These are phyloP conservation scores for Yasuhikotakia modesta DNA, from an alignment of 2,797 vertebrate genomes.

Conservation along the genomic window DNA sequence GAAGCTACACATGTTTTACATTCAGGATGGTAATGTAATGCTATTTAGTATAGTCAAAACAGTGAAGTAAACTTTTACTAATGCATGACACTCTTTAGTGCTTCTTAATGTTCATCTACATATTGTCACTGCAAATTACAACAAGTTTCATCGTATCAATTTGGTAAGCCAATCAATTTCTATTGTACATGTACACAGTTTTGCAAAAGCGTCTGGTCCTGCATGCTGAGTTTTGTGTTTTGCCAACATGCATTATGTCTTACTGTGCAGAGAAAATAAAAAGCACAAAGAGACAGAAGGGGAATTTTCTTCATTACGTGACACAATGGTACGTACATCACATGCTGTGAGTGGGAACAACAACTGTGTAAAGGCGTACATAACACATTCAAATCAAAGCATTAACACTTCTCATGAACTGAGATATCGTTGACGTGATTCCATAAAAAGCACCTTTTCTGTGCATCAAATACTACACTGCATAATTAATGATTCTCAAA, in stretches of 20 bases:
- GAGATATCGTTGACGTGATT: neutral
- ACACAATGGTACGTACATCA: conserved; percentile 1
- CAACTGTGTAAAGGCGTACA: neutral
- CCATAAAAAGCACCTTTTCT: neutral
- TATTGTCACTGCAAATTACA: neutral
- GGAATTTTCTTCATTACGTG: neutral
- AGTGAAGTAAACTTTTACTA: neutral
- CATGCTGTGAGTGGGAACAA: conserved; percentile 3
- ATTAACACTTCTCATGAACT: neutral
- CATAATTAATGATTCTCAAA: conserved; percentile 28
- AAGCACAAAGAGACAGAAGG: neutral
- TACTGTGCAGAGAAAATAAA: neutral
- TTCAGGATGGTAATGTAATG: too few relatives aligned
- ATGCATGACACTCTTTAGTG: neutral
- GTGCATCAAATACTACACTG: conserved; percentile 25
- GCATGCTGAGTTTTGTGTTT: neutral
- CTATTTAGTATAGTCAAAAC: too few relatives aligned
- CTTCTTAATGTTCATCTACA: neutral
- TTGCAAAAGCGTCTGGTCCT: neutral
- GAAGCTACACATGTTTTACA: too few relatives aligned
- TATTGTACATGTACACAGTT: neutral
- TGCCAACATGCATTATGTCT: neutral
- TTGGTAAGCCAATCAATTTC: neutral
- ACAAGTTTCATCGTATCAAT: neutral
- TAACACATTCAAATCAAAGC: neutral